Conservation (phyloP, 2,113 vertebrate species). For the Helogale parvula region DNA sequence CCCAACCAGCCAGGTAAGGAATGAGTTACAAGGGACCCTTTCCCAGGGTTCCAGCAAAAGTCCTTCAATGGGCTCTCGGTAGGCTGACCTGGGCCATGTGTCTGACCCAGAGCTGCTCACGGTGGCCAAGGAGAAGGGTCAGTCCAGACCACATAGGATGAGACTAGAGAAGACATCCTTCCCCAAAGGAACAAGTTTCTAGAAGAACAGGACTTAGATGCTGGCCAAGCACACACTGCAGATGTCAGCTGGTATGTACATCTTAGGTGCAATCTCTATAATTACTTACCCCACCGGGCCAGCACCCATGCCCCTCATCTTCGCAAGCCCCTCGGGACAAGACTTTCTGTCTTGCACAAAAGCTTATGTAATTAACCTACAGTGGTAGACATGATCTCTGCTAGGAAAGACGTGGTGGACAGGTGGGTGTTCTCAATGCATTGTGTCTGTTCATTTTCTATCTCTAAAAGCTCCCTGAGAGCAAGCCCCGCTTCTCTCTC, state of each 20-base stretch:
- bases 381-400: neutral
- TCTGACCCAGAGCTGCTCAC: neutral
- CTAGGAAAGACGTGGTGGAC: neutral
- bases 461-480: neutral
- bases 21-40: neutral
- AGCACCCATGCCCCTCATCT: accelerated
- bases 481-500: neutral
- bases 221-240: too few species aligned
- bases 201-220: neutral
- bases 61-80: neutral
- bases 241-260: neutral
- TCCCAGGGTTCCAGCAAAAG: neutral
- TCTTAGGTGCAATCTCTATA: neutral
- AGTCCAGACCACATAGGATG: too few species aligned
- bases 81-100: neutral
- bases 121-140: neutral
- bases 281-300: neutral
- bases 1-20: neutral
- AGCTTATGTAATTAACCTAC: neutral
- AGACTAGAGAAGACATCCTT: neutral
- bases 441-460: neutral
- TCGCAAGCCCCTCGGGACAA: too few species aligned
- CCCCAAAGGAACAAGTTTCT: neutral
- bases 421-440: neutral
- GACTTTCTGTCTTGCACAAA: neutral